Base-by-base conservation (phyloP, 2,113 vertebrate genomes). In the Eleginops maclovinus region DNA sequence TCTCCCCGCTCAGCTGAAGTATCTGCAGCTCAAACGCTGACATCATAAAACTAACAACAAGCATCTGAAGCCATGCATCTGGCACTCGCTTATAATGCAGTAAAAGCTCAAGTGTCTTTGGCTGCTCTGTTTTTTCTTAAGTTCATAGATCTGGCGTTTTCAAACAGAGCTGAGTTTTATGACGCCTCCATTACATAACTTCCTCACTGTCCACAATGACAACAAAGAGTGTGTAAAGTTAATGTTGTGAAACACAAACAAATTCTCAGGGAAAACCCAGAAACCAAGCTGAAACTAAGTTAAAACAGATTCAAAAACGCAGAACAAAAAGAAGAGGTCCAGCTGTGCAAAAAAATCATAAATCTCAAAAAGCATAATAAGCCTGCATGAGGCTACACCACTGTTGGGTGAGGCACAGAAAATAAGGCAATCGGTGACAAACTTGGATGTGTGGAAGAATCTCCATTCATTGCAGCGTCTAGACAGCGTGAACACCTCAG, bases 221-320 rank as follows among this genome's bases (percentile, higher is more conserved):
- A 89, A 94, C 92, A 94, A 93, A 91, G 91, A 87, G 89, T 87
- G 93, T 89, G 90, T 93, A 91, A 95, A 95, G 92, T 93, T 93
- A 93, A 95, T 82, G 89, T 88, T 82, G 82, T 78, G 90, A 93
- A 94, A 95, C 92, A 58, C 91, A 93, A 93, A 94, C 87, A 92
- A 85, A 88, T 76, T 71, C 88, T 75, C 6, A 62, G 78, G 83
- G 79, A 82, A 87, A 73, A 79, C 43, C 51, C 64, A 31, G 66
- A 3, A 50, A 80, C 31, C 67, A 59, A 76, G 87, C 41, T 31
- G 81, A 89, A 86, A 50, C 31, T 28, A 59, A 79, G 56, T 74
- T 74, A 55, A 88, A 81, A 75, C 65, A 79, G 81, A 81, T 28
- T 65, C 62, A 46, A 58, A 60, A 78, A 67, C 16, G 53, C 19